These are phyloP conservation scores for Formica aserva DNA, from an alignment of 2,888 invertebrate genomes.

Conservation along the genomic window DNA sequence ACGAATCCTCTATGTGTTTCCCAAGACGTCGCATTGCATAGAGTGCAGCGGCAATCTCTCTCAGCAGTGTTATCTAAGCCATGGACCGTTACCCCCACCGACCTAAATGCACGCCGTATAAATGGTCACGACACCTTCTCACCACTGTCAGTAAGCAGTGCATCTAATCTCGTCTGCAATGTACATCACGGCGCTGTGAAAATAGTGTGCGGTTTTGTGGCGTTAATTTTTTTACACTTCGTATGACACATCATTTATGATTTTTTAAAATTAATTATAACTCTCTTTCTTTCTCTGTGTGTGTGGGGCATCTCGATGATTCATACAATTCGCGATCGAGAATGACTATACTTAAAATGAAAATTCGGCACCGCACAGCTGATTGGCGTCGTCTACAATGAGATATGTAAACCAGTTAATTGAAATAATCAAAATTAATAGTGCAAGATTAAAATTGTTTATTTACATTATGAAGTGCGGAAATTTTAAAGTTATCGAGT, in stretches of 20 bases:
- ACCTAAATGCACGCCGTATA: constrained; percentile 84
- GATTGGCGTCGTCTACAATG: constrained; percentile 14
- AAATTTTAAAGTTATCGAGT: neutral
- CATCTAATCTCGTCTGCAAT: constrained; percentile 61
- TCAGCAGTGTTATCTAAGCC: constrained; percentile 70
- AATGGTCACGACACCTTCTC: constrained; percentile 84
- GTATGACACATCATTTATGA: constrained; percentile 3
- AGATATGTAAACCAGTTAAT: constrained; percentile 7
- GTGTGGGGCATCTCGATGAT: neutral
- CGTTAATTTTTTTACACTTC: neutral
- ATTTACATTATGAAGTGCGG: constrained; percentile 46
- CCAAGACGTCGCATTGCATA: constrained; percentile 23
- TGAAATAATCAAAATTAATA: neutral
- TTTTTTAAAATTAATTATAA: constrained; percentile 14
- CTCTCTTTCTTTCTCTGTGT: neutral
- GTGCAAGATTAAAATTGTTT: constrained; percentile 16
- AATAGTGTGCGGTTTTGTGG: constrained; percentile 11
- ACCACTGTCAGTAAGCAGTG: constrained; percentile 79
- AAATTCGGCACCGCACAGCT: neutral
- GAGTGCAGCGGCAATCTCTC: constrained; percentile 60
- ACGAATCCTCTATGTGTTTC: neutral
- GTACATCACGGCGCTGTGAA: constrained; percentile 10
- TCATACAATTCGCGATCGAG: neutral
- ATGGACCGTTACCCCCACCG: constrained; percentile 84
- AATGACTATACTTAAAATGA: neutral